Conservation (phyloP, 30 jellyfish, hydroid and myxozoan species). For the Pelagia noctiluca region DNA sequence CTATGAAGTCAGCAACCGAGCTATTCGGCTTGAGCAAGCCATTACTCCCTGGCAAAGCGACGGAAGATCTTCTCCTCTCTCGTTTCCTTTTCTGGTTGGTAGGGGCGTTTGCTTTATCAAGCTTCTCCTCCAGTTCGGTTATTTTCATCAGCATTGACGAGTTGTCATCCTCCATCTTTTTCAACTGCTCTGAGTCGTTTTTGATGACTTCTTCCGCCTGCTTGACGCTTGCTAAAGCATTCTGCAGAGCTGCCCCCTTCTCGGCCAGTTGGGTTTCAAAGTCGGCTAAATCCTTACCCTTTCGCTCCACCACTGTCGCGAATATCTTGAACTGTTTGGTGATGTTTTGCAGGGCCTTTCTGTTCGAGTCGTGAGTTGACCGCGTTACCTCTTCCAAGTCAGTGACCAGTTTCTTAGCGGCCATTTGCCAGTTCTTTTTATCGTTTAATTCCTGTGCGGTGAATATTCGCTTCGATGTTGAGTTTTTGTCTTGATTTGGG, state of each 20-base stretch:
- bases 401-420: constrained; percentile 36
- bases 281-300: constrained; percentile 32
- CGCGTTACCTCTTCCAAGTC: constrained; percentile 52
- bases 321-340: constrained; percentile 57
- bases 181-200: constrained; percentile 1
- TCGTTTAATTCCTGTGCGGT: constrained; percentile 61
- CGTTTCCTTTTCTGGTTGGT: constrained; percentile 1
- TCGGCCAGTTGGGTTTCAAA: constrained; percentile 47
- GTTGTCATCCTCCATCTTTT: constrained; percentile 19
- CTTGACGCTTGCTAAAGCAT: constrained; percentile 20
- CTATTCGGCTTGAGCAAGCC: constrained; percentile 55
- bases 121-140: constrained; percentile 27
- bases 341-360: constrained; percentile 32
- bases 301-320: constrained; percentile 44
- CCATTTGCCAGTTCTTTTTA: constrained; percentile 53
- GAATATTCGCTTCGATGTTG: neutral
- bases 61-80: constrained; percentile 43
- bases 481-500: neutral
- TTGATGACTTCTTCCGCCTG: constrained; percentile 11
- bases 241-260: constrained; percentile 39
- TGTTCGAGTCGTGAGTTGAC: constrained; percentile 31
- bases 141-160: constrained; percentile 1
- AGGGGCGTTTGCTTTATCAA: neutral
- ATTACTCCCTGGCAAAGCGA: constrained; percentile 38
- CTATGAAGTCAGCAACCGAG: constrained; percentile 10